Percentiles rank a stretch among this genome's conserved stretches.
These are phyloP conservation scores for Pipra filicauda DNA, from an alignment of 2,113 vertebrate species.

Conservation along the genomic window DNA sequence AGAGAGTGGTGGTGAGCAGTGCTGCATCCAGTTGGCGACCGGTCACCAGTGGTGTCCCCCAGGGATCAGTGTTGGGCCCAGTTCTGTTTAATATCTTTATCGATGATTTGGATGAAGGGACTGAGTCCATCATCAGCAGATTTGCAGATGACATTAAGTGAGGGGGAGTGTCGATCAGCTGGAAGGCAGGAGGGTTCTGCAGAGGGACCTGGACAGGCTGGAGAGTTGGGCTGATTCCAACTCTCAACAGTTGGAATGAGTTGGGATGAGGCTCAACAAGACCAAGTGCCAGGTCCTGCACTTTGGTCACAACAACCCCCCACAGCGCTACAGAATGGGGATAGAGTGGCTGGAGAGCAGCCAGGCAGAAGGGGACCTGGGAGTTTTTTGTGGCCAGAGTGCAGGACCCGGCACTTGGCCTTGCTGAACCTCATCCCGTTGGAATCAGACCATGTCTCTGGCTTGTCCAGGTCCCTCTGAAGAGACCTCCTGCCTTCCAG, in stretches of 20 bases:
- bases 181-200: background rate
- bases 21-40: background rate
- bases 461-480: no score
- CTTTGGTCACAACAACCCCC: background rate
- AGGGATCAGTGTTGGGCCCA: background rate
- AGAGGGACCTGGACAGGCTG: background rate
- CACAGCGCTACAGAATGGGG: background rate
- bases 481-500: no score
- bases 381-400: no score
- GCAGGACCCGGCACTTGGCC: no score
- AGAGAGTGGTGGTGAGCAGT: background rate
- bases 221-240: no score
- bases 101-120: background rate
- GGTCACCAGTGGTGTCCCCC: background rate
- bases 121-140: background rate
- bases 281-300: background rate
- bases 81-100: background rate
- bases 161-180: background rate
- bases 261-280: background rate
- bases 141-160: background rate
- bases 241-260: no score
- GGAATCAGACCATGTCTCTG: no score
- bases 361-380: background rate
- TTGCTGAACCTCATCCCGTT: no score
- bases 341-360: background rate